phyloP scores from a whole-genome alignment of 2,888 invertebrate species.

The Trisateles emortualis region DNA sequence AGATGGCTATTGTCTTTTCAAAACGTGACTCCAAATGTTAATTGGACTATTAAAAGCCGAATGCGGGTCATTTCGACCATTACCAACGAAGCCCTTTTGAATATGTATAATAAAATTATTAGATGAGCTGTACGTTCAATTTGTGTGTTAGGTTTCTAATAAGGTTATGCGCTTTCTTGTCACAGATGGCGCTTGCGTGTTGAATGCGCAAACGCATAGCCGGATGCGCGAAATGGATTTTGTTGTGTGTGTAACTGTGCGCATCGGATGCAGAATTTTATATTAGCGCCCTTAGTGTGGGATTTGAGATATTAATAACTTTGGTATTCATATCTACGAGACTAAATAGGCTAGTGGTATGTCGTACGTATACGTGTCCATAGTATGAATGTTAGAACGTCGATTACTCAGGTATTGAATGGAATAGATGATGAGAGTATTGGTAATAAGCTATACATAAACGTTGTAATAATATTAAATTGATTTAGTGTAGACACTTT shows the following conservation, averaged over 20 bases:
- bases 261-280: slow-evolving; percentile 73
- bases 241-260: slow-evolving; percentile 75
- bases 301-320: slow-evolving; percentile 56
- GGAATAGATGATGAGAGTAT: slow-evolving; percentile 43
- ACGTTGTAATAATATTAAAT: slow-evolving; percentile 42
- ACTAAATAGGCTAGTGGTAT: slow-evolving; percentile 52
- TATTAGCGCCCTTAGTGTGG: slow-evolving; percentile 69
- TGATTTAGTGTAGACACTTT: slow-evolving; percentile 43
- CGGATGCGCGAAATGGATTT: slow-evolving; percentile 85
- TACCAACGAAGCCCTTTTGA: slow-evolving; percentile 83
- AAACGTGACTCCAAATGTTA: slow-evolving; percentile 87
- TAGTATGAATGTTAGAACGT: slow-evolving; percentile 31
- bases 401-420: slow-evolving; percentile 31
- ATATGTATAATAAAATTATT: slow-evolving; percentile 87
- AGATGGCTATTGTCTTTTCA: slow-evolving; percentile 85
- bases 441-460: slow-evolving; percentile 18
- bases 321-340: slow-evolving; percentile 48
- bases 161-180: slow-evolving; percentile 87
- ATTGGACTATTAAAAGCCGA: slow-evolving; percentile 85
- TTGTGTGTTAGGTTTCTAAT: slow-evolving; percentile 85
- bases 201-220: slow-evolving; percentile 81
- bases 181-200: slow-evolving; percentile 78
- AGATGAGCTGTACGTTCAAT: slow-evolving; percentile 80
- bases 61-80: slow-evolving; percentile 86
- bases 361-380: slow-evolving; percentile 44